Evolutionary conservation across 2,113 vertebrate genomes (phyloP).

Genomic region (Boulengeromyrus knoepffleri): DNA sequence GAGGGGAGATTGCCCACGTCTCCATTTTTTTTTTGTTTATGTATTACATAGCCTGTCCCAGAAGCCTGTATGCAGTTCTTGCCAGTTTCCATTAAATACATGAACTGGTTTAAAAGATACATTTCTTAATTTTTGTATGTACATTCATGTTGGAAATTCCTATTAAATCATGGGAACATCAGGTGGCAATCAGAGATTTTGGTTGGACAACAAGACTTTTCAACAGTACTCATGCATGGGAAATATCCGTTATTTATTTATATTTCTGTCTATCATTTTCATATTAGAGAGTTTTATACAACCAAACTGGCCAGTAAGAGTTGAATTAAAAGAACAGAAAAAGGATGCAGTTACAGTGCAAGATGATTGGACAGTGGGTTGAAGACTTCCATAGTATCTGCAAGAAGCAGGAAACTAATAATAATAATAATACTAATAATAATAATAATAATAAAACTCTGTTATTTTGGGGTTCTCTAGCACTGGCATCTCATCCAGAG

Average conservation of each 20-base stretch:
- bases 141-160: background rate
- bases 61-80: background rate
- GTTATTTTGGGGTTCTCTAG: background rate
- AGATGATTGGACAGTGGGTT: background rate
- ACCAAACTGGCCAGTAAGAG: background rate
- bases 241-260: background rate
- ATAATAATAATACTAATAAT: background rate
- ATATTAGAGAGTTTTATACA: background rate
- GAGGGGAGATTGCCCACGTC: background rate
- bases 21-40: background rate
- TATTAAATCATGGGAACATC: background rate
- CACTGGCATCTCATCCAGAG: background rate
- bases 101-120: background rate
- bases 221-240: background rate
- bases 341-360: background rate
- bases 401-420: background rate
- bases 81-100: background rate
- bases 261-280: background rate
- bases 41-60: background rate
- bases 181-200: background rate
- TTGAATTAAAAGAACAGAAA: background rate
- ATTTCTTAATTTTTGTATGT: background rate
- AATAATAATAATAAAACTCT: background rate
- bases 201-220: background rate
- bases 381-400: background rate